Evolutionary conservation across 2,888 invertebrate species (phyloP).

Genomic region (Leptopterna dolabrata): DNA sequence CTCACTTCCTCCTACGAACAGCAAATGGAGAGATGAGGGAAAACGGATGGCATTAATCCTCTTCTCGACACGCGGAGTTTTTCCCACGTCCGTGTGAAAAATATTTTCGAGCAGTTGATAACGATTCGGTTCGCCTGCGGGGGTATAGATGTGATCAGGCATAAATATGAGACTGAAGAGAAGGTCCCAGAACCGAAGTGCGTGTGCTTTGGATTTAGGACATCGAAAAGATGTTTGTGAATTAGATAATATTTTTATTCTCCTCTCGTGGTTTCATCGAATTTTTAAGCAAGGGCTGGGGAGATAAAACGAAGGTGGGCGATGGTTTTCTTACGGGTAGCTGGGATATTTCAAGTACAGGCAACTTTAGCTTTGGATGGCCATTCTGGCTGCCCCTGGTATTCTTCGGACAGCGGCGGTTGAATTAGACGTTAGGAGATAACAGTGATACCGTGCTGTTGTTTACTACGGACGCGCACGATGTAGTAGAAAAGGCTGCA

Average conservation of each 20-base stretch:
- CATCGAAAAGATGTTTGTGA: neutral
- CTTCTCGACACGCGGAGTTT: neutral
- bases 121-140: neutral
- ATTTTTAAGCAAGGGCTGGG: slow-evolving; percentile 9
- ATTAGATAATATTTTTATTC: slow-evolving; percentile 39
- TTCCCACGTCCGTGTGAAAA: neutral
- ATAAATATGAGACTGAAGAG: neutral
- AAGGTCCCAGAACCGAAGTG: neutral
- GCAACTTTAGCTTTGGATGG: too few relatives aligned
- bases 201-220: neutral
- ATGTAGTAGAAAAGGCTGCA: too few relatives aligned
- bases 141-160: neutral
- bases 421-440: too few relatives aligned
- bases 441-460: too few relatives aligned
- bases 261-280: slow-evolving; percentile 10
- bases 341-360: too few relatives aligned
- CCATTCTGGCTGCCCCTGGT: too few relatives aligned
- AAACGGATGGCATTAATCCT: neutral
- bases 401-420: too few relatives aligned
- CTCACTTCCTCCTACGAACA: neutral
- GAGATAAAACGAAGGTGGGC: too few relatives aligned
- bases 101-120: neutral
- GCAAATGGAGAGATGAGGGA: neutral
- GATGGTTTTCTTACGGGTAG: too few relatives aligned
- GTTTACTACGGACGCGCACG: too few relatives aligned